A percentile compares a stretch with the other conserved stretches of the same genome.
These are phyloP conservation scores for Florisuga fusca DNA, from an alignment of 2,797 vertebrate species.

Conservation along the genomic window DNA sequence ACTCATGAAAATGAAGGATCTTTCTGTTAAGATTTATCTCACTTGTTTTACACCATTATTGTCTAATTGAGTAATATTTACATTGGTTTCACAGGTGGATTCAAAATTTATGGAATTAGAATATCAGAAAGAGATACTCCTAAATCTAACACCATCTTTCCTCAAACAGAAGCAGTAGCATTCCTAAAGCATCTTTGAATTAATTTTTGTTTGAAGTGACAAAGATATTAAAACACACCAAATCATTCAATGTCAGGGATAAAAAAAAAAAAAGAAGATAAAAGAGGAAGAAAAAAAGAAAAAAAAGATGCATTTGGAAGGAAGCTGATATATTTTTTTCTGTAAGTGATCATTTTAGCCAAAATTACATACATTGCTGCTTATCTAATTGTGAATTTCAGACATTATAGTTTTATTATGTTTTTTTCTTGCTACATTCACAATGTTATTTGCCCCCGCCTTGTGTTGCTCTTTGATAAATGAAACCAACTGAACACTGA, in stretches of 20 bases:
- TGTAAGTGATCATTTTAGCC: neutral
- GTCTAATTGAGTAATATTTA: neutral
- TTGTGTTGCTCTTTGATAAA: neutral
- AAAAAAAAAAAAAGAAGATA: neutral
- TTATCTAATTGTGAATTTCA: neutral
- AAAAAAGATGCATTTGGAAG: too few relatives aligned
- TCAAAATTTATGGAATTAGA: neutral
- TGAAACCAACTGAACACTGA: neutral
- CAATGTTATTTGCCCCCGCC: neutral
- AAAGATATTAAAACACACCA: neutral
- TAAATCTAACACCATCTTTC: neutral
- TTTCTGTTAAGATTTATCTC: neutral
- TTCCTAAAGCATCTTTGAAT: neutral
- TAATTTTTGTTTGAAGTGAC: neutral
- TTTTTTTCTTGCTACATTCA: neutral
- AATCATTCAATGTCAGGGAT: fast-evolving
- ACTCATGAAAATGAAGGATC: neutral
- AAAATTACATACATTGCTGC: neutral
- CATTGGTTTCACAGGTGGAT: neutral
- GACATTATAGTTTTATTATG: neutral
- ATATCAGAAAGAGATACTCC: neutral
- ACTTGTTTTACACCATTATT: neutral
- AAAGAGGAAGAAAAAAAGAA: too few relatives aligned
- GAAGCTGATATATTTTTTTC: neutral
- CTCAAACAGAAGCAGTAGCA: neutral